These are phyloP conservation scores for Xestia rhomboidea DNA, from an alignment of 2,888 invertebrate genomes.

Conservation along the genomic window DNA sequence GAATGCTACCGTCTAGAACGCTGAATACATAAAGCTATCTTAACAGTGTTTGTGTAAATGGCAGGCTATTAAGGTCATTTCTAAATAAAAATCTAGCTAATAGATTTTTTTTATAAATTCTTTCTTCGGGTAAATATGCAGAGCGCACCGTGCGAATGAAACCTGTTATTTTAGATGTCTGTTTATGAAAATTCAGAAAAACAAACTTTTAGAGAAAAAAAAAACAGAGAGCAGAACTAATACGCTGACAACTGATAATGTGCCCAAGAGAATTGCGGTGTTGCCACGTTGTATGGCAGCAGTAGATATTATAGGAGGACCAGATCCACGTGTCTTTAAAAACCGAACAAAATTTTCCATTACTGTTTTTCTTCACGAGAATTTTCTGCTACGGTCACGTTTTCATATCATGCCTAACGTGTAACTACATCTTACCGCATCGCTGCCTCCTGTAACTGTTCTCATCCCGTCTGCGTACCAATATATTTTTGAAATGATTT, in stretches of 20 bases:
- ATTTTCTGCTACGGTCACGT: conserved; percentile 65
- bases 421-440: conserved; percentile 66
- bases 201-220: too few species aligned
- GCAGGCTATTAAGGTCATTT: background rate
- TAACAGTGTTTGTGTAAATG: conserved; percentile 6
- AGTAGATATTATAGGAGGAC: background rate
- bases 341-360: background rate
- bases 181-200: too few species aligned
- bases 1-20: conserved; percentile 22
- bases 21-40: conserved; percentile 22
- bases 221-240: too few species aligned
- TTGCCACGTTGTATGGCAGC: background rate
- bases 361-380: conserved; percentile 7
- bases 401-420: conserved; percentile 48
- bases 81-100: background rate
- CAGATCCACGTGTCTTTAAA: background rate
- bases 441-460: conserved; percentile 73
- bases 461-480: conserved; percentile 68
- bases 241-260: background rate
- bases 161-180: too few species aligned
- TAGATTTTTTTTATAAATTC: too few species aligned
- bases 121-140: too few species aligned
- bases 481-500: background rate
- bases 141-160: too few species aligned
- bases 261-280: background rate